Evolutionary conservation across 1,140 invertebrate genomes (phyloP).

Genomic region (Branchinecta lynchi): DNA sequence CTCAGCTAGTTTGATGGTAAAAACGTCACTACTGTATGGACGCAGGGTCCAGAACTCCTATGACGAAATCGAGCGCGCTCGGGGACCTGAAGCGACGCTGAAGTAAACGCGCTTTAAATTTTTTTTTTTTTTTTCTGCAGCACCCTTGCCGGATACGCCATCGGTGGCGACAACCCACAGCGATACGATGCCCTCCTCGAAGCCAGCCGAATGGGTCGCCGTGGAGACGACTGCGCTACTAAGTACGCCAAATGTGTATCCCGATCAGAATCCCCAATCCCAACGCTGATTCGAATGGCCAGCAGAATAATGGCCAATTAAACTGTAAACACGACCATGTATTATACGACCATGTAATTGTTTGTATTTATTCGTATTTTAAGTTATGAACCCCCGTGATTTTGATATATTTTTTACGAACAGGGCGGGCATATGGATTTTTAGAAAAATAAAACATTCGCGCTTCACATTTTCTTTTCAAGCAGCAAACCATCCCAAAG

Average conservation of each 20-base stretch:
- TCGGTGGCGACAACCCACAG: conserved; percentile 18
- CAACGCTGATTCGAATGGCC: conserved; percentile 17
- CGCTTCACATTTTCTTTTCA: too few relatives aligned
- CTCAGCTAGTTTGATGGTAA: too few relatives aligned
- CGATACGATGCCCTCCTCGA: conserved; percentile 52
- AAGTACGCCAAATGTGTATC: conserved; percentile 38
- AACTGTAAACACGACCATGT: neutral
- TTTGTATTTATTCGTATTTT: too few relatives aligned
- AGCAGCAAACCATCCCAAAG: too few relatives aligned
- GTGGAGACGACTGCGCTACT: conserved; percentile 62
- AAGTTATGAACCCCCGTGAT: neutral
- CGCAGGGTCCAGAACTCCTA: too few relatives aligned
- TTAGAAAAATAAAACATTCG: neutral
- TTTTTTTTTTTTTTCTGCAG: conserved; percentile 5
- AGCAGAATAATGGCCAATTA: conserved; percentile 17
- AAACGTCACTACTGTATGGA: too few relatives aligned
- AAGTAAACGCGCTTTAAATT: neutral
- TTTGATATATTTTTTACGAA: neutral
- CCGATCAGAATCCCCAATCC: conserved; percentile 17
- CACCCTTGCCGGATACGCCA: conserved; percentile 20
- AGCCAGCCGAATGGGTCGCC: conserved; percentile 61
- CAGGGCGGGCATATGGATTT: neutral
- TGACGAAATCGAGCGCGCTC: too few relatives aligned
- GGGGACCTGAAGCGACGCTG: neutral
- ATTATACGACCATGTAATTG: too few relatives aligned